Conservation (phyloP, 1,140 invertebrate genomes). For the Phymastichus coffea region DNA sequence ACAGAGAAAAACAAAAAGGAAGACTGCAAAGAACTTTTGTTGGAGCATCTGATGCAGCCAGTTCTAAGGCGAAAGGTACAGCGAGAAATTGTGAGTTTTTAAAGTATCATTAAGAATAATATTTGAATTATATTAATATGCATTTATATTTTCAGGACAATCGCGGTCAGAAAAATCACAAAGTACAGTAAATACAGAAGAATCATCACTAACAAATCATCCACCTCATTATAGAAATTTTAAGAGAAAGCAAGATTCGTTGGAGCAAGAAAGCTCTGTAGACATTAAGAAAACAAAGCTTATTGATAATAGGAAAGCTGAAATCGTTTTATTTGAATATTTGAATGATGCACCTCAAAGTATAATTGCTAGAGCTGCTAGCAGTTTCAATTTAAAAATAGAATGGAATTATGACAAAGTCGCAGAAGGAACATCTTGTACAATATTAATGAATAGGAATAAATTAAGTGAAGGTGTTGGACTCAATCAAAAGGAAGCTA, state of each 20-base stretch:
- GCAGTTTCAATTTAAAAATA: slow-evolving; percentile 32
- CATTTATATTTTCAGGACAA: slow-evolving; percentile 18
- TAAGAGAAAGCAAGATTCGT: slow-evolving; percentile 1
- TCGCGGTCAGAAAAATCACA: not conserved
- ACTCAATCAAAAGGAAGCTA: slow-evolving; percentile 50
- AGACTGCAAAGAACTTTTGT: slow-evolving; percentile 77
- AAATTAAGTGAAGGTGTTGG: slow-evolving; percentile 39
- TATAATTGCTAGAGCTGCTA: slow-evolving; percentile 36
- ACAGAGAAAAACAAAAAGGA: slow-evolving; percentile 65
- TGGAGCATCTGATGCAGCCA: slow-evolving; percentile 74
- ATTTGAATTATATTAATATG: not conserved
- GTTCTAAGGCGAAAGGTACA: slow-evolving; percentile 69
- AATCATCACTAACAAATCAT: not conserved
- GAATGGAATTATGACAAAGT: slow-evolving; percentile 39
- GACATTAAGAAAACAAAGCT: slow-evolving; percentile 18
- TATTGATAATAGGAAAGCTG: too few species aligned
- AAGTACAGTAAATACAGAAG: not conserved
- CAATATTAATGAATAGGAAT: slow-evolving; percentile 46
- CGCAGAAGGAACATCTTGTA: slow-evolving; percentile 37
- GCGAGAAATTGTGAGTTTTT: slow-evolving; percentile 53
- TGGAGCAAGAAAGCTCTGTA: not conserved
- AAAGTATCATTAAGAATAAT: not conserved
- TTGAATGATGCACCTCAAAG: slow-evolving; percentile 36
- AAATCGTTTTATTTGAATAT: slow-evolving; percentile 45
- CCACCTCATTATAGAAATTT: not conserved